Conservation (phyloP, 2,797 vertebrate species). For the Chelmon rostratus region DNA sequence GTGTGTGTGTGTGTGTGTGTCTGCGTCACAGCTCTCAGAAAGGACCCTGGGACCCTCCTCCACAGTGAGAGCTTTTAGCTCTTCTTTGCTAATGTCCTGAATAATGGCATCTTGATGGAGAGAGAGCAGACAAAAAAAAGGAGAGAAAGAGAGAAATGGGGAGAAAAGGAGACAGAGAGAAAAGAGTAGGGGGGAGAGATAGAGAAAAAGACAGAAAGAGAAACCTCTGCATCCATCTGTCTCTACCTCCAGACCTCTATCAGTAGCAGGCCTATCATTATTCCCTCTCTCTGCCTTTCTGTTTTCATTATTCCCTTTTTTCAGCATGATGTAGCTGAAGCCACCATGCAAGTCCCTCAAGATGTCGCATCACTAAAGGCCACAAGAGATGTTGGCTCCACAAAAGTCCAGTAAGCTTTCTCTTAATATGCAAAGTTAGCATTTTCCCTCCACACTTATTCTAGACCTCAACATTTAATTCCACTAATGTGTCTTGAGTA, state of each 20-base stretch:
- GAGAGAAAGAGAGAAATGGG: constrained; percentile 33
- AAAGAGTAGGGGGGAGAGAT: constrained; percentile 25
- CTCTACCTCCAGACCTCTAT: constrained; percentile 75
- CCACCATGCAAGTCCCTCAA: not conserved
- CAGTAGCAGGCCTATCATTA: constrained; percentile 68
- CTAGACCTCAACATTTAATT: not conserved
- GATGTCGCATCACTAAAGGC: constrained; percentile 3
- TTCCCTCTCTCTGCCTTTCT: constrained; percentile 72
- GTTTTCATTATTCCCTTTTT: constrained; percentile 76
- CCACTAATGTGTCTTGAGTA: too few relatives aligned
- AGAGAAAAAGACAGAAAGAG: constrained; percentile 65
- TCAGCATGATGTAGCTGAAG: constrained; percentile 42
- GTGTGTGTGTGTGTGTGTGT: constrained; percentile 36
- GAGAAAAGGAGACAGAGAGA: constrained; percentile 28
- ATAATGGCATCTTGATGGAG: constrained; percentile 88
- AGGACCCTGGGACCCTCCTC: constrained; percentile 86
- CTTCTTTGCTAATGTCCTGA: constrained; percentile 89
- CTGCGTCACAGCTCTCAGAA: constrained; percentile 72
- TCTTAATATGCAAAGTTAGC: not conserved
- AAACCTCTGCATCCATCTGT: constrained; percentile 77
- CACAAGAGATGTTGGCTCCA: not conserved
- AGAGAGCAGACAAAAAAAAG: constrained; percentile 56
- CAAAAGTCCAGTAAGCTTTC: not conserved
- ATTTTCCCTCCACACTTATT: too few relatives aligned
- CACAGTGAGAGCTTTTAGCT: constrained; percentile 89